phyloP scores from a whole-genome alignment of 53 echinoderm and acorn worm genomes.

The Patiria pectinifera region DNA sequence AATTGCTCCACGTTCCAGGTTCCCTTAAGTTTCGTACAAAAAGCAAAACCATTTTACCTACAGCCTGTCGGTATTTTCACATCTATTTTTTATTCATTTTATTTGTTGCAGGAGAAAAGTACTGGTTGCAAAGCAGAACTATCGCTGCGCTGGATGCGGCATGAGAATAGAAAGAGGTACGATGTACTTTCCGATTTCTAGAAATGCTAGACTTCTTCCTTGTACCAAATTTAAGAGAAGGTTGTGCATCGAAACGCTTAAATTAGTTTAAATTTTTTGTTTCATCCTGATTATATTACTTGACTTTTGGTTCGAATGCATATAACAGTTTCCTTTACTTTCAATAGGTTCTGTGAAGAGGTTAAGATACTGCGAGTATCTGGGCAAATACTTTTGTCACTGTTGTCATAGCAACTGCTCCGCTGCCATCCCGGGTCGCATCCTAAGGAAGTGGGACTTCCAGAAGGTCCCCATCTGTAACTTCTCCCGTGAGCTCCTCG shows the following conservation, averaged over 20 bases:
- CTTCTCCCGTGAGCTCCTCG: conserved; percentile 88
- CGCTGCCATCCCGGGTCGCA: conserved; percentile 74
- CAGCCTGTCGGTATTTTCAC: neutral
- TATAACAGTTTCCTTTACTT: neutral
- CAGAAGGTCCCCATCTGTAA: conserved; percentile 84
- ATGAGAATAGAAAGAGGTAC: conserved; percentile 94
- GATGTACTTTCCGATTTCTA: neutral
- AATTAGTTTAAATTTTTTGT: too few species aligned
- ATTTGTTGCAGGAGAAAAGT: conserved; percentile 78
- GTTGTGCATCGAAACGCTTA: too few species aligned
- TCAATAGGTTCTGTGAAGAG: conserved; percentile 85
- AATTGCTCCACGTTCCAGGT: too few species aligned
- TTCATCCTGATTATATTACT: too few species aligned
- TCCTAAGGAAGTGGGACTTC: conserved; percentile 95
- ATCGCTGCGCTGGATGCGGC: conserved; percentile 97
- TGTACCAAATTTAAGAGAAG: too few species aligned
- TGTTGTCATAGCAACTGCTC: conserved; percentile 87
- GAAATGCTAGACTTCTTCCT: neutral
- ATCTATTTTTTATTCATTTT: too few species aligned
- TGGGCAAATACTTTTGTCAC: conserved; percentile 99
- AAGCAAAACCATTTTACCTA: too few species aligned
- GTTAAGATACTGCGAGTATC: conserved; percentile 92
- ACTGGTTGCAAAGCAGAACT: conserved; percentile 92
- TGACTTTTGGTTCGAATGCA: too few species aligned
- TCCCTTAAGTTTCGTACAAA: too few species aligned